Conservation (phyloP, 1,140 invertebrate species). For the Sarcophaga peregrina region DNA sequence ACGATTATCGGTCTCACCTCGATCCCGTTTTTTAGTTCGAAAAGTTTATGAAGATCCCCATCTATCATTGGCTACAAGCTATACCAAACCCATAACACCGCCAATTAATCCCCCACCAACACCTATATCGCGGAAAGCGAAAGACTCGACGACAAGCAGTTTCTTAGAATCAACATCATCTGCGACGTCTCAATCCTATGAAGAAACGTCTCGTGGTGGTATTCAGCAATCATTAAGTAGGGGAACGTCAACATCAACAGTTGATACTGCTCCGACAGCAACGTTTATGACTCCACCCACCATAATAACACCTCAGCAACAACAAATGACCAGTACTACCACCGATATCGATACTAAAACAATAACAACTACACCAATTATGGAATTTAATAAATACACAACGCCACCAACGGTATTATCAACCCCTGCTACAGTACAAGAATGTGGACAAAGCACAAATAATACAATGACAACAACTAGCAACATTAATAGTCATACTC, state of each 20-base stretch:
- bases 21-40: conserved; percentile 61
- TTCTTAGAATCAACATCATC: conserved; percentile 45
- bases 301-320: conserved; percentile 12
- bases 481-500: conserved; percentile 43
- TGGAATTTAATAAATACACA: not conserved
- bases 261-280: conserved; percentile 6
- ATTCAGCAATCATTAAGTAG: not conserved
- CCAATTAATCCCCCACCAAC: conserved; percentile 60
- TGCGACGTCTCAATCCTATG: not conserved
- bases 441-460: conserved; percentile 34
- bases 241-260: not conserved
- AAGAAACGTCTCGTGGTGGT: not conserved
- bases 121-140: conserved; percentile 58
- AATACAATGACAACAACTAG: conserved; percentile 25
- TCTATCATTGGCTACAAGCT: conserved; percentile 52
- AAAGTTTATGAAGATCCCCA: conserved; percentile 63
- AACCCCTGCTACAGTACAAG: not conserved
- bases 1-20: conserved; percentile 57
- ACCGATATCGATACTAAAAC: not conserved
- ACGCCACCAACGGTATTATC: not conserved
- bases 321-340: not conserved
- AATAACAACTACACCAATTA: not conserved
- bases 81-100: conserved; percentile 56
- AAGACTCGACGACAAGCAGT: conserved; percentile 51
- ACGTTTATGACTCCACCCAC: not conserved